Evolutionary conservation across 2,113 vertebrate genomes (phyloP), one percentile per base, ranked within the genome.

Genomic region (Camelus bactrianus): DNA sequence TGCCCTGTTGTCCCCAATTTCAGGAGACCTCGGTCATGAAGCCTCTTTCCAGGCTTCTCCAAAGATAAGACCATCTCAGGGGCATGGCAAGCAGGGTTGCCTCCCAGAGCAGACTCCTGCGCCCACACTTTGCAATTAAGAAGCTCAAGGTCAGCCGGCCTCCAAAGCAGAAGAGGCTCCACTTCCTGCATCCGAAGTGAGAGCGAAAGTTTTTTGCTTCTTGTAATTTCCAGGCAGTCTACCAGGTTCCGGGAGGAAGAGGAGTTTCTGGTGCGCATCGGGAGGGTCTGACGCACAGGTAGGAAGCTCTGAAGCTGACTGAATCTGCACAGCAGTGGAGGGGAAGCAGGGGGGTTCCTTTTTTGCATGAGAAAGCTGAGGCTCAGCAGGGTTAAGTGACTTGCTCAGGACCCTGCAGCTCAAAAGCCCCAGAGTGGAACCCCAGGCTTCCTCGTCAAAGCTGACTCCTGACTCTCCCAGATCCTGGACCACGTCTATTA

Each of bases 251-350:
- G 42, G 67, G 54, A 89, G 56, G 73, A 6, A 6, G 42, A 24
- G 50, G 32, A 2, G 15, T 17, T 52, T 73, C 58, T 32, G 13
- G 52, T 0, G 9, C 26, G n/a, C 60, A 8, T 9, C 19, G 0
- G 0, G 4, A 19, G 32, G 82, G 17, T 26, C 28, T 50, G n/a
- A 26, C 0, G 9, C n/a, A 16, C 0, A 4, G 4, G 35, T 0
- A 2, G 42, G 28, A 6, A 16, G 20, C 0, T 16, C 13, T 79
- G 7, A 1, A 8, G 38, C 20, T 22, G 13, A 30, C 2, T 12
- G 24, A 11, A 26, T 17, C 52, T 9, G 10, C 14, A 13, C 16
- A 6, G 50, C 11, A 2, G 0, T 0, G 14, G 15, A 15, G 12
- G 30, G 28, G 32, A 46, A 35, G 42, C 42, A n/a, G 42, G n/a